Conservation (phyloP, 1,140 invertebrate species). For the Drosophila equinoxialis region DNA sequence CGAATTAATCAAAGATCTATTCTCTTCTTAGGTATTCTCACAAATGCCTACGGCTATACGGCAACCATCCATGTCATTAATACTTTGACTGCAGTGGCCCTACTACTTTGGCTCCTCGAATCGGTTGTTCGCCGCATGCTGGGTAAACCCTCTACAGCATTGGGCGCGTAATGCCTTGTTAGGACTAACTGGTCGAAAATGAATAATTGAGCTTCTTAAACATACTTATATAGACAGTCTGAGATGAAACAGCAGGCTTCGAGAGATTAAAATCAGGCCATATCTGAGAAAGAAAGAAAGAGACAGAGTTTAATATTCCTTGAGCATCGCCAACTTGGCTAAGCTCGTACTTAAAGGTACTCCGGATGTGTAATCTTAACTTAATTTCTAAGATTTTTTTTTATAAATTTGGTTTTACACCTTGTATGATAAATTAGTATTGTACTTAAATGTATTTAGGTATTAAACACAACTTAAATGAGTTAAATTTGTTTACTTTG, state of each 20-base stretch:
- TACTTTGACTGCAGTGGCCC: constrained; percentile 47
- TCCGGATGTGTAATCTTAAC: constrained; percentile 18
- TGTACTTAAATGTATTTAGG: constrained; percentile 1
- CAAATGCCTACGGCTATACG: constrained; percentile 54
- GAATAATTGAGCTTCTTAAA: background rate
- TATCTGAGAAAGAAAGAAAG: background rate
- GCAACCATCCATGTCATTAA: constrained; percentile 73
- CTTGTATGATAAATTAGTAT: constrained; percentile 11
- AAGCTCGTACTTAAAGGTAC: constrained; percentile 35
- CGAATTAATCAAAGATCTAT: no score
- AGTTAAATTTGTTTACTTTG: background rate
- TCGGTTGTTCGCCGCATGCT: constrained; percentile 52
- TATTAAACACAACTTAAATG: background rate
- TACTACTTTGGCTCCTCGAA: constrained; percentile 66
- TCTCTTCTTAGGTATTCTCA: constrained; percentile 53
- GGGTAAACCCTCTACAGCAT: constrained; percentile 39
- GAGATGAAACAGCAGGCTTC: background rate
- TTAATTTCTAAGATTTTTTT: no score
- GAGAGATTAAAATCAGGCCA: background rate
- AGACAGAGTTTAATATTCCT: constrained; percentile 30
- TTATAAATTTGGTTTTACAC: background rate
- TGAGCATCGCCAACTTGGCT: no score
- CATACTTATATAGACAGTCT: background rate
- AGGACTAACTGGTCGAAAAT: background rate
- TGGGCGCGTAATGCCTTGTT: constrained; percentile 38